Conservation (phyloP, 2,113 vertebrate genomes). For the Cepphus grylle region DNA sequence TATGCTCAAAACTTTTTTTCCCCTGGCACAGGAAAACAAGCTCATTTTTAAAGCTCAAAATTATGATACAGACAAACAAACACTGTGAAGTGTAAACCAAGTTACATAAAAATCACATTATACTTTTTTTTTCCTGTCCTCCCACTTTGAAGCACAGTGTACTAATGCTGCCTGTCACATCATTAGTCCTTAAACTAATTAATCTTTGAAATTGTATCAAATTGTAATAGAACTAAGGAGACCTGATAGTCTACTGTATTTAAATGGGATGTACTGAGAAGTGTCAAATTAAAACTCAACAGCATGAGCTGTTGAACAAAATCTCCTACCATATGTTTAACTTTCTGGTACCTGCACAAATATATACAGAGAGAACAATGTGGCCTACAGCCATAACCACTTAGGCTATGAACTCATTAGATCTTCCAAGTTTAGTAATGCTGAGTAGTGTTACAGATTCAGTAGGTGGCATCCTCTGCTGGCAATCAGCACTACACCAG, state of each 20-base stretch:
- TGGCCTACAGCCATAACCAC: neutral
- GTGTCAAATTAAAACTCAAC: neutral
- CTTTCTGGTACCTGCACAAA: neutral
- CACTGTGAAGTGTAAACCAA: neutral
- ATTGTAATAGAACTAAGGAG: neutral
- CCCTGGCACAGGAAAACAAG: neutral
- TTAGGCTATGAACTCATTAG: neutral
- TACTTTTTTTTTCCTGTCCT: neutral
- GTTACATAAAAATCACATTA: neutral
- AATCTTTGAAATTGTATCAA: constrained; percentile 3
- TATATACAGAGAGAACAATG: neutral
- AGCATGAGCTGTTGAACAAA: neutral
- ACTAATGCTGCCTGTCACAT: neutral
- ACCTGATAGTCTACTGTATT: neutral
- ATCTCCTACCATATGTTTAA: neutral
- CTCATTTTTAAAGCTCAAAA: neutral
- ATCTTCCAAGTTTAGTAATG: neutral
- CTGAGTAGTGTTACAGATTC: neutral
- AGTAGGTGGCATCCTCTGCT: neutral
- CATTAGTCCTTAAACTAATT: neutral
- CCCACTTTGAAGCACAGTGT: neutral
- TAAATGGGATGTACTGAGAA: neutral
- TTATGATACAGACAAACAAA: neutral
- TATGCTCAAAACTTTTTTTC: neutral
- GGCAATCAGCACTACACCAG: neutral